A percentile compares a stretch with the other conserved stretches of the same genome.
phyloP scores from a whole-genome alignment of 2,113 vertebrate genomes.

The Anhinga rufa region DNA sequence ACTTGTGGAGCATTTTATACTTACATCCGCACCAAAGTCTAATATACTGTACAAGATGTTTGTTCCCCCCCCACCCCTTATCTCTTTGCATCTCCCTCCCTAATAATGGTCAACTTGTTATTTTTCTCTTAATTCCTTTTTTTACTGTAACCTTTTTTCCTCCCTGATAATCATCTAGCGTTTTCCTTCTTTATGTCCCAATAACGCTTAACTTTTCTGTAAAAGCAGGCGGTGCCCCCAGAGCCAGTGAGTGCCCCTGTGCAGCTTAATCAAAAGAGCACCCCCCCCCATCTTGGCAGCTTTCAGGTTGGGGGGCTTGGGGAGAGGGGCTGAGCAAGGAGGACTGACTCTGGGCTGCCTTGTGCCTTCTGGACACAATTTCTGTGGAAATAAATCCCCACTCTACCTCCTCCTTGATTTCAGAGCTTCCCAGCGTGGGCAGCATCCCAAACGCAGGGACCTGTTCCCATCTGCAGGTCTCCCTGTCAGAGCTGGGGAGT shows the following conservation, averaged over 20 bases:
- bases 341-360: not conserved
- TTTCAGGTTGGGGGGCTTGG: not conserved
- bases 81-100: constrained; percentile 66
- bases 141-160: constrained; percentile 29
- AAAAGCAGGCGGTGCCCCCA: not conserved
- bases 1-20: constrained; percentile 84
- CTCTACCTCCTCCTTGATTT: not conserved
- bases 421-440: not conserved
- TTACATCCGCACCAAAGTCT: constrained; percentile 73
- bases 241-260: accelerated
- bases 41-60: constrained; percentile 41
- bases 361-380: not conserved
- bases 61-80: constrained; percentile 11
- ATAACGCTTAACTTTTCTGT: not conserved
- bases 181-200: not conserved
- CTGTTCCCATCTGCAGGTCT: not conserved
- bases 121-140: constrained; percentile 37
- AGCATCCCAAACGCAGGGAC: constrained; percentile 19
- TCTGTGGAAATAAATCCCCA: not conserved
- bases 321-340: not conserved
- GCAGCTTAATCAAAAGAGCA: not conserved
- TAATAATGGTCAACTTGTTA: constrained; percentile 70
- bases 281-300: not conserved
- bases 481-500: not conserved
- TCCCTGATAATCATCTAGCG: not conserved